A percentile compares a stretch with the other conserved stretches of the same genome.
Conservation (phyloP, 64 coral and sea anemone species). For the Hydrozoanthus tunicans region DNA sequence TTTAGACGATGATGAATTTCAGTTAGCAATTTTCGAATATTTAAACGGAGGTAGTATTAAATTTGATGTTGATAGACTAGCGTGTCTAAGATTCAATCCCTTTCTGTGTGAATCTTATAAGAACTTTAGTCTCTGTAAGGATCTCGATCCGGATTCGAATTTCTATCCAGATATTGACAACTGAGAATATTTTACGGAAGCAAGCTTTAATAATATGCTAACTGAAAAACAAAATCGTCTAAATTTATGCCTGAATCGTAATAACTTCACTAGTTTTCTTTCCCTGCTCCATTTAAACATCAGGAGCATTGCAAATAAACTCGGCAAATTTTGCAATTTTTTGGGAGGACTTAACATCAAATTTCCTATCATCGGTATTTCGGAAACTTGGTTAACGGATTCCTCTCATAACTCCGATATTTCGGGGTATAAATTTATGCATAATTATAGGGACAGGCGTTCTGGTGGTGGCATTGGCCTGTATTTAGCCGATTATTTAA, state of each 20-base stretch:
- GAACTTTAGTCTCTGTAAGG: background rate
- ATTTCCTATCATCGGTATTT: constrained; percentile 12
- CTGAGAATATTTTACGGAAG: background rate
- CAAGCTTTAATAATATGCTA: background rate
- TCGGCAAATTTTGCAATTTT: constrained; percentile 4
- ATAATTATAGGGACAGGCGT: constrained; percentile 1
- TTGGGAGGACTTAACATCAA: constrained; percentile 7
- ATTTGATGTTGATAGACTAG: background rate
- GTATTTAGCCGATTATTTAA: constrained; percentile 9
- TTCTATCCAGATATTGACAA: background rate
- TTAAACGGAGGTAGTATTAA: constrained; percentile 5
- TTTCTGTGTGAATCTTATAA: background rate
- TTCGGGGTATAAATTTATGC: constrained; percentile 7
- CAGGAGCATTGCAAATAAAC: constrained; percentile 3
- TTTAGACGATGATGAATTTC: background rate
- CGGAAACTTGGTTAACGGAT: background rate
- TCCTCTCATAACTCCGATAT: background rate
- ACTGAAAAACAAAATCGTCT: constrained; percentile 3
- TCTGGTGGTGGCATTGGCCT: background rate
- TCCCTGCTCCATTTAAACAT: constrained; percentile 3
- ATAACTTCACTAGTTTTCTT: background rate
- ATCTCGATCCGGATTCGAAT: background rate
- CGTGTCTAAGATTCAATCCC: background rate
- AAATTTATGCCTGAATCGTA: background rate
- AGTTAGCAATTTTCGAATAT: background rate